A percentile compares a stretch with the other conserved stretches of the same genome.
phyloP scores from a whole-genome alignment of 2,888 invertebrate species.

The Sthenelais limicola region DNA sequence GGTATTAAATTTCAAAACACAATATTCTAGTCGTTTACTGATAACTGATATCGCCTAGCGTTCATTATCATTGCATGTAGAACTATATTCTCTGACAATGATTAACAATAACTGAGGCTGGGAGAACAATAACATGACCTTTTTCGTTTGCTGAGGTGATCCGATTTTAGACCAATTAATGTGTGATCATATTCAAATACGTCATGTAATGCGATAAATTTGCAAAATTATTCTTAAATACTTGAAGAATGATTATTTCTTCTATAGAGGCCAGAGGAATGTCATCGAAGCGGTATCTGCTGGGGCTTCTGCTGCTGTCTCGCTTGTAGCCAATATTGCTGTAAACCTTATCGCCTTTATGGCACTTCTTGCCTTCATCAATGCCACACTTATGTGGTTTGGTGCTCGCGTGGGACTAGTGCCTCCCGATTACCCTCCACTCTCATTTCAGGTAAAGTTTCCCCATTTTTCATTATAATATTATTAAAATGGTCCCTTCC shows the following conservation, averaged over 20 bases:
- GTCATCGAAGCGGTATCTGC: slow-evolving; percentile 91
- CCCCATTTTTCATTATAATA: slow-evolving; percentile 11
- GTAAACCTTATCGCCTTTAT: slow-evolving; percentile 95
- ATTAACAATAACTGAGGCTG: no score
- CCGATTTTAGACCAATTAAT: no score
- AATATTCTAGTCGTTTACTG: no score
- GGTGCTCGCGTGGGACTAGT: slow-evolving; percentile 80
- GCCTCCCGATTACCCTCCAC: slow-evolving; percentile 54
- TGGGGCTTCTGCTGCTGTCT: slow-evolving; percentile 87
- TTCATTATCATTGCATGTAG: no score
- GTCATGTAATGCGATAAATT: background rate
- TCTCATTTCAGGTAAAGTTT: slow-evolving; percentile 75
- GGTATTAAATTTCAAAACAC: no score
- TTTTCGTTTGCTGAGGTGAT: no score
- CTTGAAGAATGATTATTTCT: no score
- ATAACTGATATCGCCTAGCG: no score
- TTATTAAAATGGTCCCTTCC: no score
- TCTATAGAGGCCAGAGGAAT: slow-evolving; percentile 83
- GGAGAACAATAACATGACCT: no score
- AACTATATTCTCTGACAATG: no score
- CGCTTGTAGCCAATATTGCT: slow-evolving; percentile 87
- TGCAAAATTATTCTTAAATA: background rate
- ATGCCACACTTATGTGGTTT: slow-evolving; percentile 79
- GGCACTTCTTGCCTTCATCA: slow-evolving; percentile 87
- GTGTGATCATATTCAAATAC: background rate